phyloP scores from a whole-genome alignment of 2,888 invertebrate genomes.

The Mythimna impura region DNA sequence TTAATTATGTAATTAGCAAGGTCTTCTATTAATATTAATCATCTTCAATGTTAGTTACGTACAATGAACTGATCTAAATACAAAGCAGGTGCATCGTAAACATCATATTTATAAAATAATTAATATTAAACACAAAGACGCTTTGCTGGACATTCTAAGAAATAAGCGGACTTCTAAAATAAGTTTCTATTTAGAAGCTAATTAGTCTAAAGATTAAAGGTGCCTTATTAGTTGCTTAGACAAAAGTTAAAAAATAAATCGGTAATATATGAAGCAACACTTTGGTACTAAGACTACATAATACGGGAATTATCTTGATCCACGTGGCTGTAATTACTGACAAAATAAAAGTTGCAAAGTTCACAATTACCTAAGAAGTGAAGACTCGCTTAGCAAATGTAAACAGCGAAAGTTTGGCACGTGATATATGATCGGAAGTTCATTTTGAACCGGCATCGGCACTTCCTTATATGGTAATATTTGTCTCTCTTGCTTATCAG shows the following conservation, averaged over 20 bases:
- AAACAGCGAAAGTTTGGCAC: conserved; percentile 29
- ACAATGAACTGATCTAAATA: conserved; percentile 45
- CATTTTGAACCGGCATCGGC: background rate
- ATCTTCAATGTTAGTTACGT: conserved; percentile 45
- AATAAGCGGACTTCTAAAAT: background rate
- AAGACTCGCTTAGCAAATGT: conserved; percentile 24
- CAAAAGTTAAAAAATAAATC: background rate
- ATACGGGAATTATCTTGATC: background rate
- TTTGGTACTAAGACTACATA: background rate
- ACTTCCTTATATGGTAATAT: conserved; percentile 3
- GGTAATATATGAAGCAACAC: background rate
- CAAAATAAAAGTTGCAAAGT: conserved; percentile 4
- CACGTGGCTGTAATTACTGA: background rate
- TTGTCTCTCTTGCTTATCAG: conserved; percentile 15
- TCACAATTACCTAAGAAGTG: conserved; percentile 5
- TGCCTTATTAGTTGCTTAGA: background rate
- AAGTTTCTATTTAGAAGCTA: background rate
- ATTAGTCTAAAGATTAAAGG: background rate
- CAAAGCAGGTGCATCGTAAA: conserved; percentile 3
- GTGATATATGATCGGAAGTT: conserved; percentile 5
- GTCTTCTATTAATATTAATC: conserved; percentile 23
- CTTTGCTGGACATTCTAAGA: background rate
- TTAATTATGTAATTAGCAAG: conserved; percentile 31
- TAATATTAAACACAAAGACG: background rate
- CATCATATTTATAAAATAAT: background rate